A percentile compares a stretch with the other conserved stretches of the same genome.
phyloP scores from a whole-genome alignment of 2,888 invertebrate species.

The Augochlorella aurata region DNA sequence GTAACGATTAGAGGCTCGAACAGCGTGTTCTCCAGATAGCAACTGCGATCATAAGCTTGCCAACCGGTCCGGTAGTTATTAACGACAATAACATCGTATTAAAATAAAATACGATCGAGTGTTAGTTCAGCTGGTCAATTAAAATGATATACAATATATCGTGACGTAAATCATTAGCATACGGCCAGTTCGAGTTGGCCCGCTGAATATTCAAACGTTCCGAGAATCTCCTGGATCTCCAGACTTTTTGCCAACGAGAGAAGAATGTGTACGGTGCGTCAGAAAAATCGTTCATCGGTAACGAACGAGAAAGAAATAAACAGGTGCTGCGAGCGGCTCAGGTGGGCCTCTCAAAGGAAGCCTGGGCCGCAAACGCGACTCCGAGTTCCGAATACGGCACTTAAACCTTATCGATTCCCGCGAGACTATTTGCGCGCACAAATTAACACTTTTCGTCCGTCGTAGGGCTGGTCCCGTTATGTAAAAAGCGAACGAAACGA shows the following conservation, averaged over 20 bases:
- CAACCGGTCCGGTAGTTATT: background rate
- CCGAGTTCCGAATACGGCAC: conserved; percentile 2
- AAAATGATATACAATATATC: background rate
- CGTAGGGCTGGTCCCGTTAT: background rate
- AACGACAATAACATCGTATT: background rate
- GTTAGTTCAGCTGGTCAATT: background rate
- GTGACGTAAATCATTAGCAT: conserved; percentile 4
- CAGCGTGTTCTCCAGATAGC: too few relatives aligned
- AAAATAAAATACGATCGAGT: background rate
- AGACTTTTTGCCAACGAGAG: background rate
- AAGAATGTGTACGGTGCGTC: background rate
- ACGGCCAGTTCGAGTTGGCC: background rate
- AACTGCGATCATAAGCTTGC: background rate
- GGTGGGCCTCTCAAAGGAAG: background rate
- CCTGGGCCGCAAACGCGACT: too few relatives aligned
- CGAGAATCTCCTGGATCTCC: background rate
- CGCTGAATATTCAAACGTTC: background rate
- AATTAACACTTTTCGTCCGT: too few relatives aligned
- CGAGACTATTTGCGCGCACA: background rate
- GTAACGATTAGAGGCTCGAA: too few relatives aligned
- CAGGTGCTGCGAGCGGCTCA: background rate
- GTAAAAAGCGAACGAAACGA: background rate
- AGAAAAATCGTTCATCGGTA: background rate
- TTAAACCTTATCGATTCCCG: conserved; percentile 12
- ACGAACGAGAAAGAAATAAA: background rate